Percentiles rank a stretch among this genome's conserved stretches.
Evolutionary conservation across 2,888 invertebrate species (phyloP).

Genomic region (Ditula angustiorana): DNA sequence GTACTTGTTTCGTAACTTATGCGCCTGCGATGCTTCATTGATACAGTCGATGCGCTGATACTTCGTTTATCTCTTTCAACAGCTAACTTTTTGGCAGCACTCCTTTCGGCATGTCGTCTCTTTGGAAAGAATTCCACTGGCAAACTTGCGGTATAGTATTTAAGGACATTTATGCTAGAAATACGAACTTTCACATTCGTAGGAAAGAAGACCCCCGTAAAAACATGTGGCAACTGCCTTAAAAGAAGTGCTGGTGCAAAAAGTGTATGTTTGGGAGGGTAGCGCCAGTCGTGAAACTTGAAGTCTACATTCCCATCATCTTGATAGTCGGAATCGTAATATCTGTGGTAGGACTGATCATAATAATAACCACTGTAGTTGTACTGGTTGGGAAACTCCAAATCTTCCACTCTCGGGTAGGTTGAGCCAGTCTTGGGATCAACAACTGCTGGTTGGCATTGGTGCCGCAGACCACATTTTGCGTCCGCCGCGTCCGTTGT

Average conservation of each 20-base stretch:
- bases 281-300: background rate
- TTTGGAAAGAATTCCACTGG: background rate
- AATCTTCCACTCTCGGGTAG: no score
- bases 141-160: background rate
- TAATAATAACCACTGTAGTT: background rate
- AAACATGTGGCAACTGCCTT: background rate
- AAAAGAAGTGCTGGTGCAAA: background rate
- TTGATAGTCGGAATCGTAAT: background rate
- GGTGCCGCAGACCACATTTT: no score
- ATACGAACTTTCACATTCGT: background rate
- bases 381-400: background rate
- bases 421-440: no score
- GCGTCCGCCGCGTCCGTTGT: no score
- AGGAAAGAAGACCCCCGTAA: background rate
- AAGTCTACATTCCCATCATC: background rate
- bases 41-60: no score
- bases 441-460: no score
- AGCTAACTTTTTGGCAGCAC: no score
- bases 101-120: no score
- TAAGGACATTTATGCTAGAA: background rate
- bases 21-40: no score
- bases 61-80: no score
- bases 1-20: no score
- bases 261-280: background rate
- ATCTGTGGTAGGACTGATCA: background rate